These are phyloP conservation scores for Phrynosoma platyrhinos DNA, from an alignment of 2,113 vertebrate genomes.

Conservation along the genomic window DNA sequence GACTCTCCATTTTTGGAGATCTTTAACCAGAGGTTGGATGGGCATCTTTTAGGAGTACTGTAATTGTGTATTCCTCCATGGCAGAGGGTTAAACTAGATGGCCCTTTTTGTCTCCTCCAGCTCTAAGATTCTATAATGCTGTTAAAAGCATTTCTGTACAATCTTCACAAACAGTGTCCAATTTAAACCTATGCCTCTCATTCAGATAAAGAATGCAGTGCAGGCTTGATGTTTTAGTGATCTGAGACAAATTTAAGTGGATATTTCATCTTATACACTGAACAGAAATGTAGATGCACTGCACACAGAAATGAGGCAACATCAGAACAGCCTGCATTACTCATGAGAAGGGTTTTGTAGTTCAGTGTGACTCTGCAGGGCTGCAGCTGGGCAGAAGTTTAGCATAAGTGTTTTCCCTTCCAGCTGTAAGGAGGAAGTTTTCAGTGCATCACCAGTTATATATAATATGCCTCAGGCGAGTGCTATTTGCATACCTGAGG, in stretches of 20 bases:
- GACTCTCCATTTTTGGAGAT: too few species aligned
- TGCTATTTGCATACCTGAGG: neutral
- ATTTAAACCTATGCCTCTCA: neutral
- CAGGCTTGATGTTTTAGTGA: neutral
- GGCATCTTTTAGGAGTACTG: too few species aligned
- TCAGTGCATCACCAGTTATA: neutral
- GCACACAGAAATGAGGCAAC: neutral
- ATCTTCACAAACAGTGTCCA: neutral
- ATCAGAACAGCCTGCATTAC: conserved; percentile 1
- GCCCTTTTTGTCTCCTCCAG: too few species aligned
- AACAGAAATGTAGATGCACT: neutral
- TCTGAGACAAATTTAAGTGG: neutral
- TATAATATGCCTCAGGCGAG: neutral
- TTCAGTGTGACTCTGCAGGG: neutral
- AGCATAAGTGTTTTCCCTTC: neutral
- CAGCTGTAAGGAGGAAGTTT: neutral
- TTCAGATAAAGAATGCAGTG: neutral
- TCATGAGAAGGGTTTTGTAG: neutral
- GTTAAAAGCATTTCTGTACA: neutral
- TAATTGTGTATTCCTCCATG: too few species aligned
- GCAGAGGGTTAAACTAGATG: too few species aligned
- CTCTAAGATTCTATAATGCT: too few species aligned
- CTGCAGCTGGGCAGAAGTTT: neutral
- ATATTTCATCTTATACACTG: neutral
- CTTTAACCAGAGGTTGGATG: too few species aligned